Evolutionary conservation across 2,113 vertebrate species (phyloP), one percentile per base, ranked within the genome.

Genomic region (Noctilio leporinus): DNA sequence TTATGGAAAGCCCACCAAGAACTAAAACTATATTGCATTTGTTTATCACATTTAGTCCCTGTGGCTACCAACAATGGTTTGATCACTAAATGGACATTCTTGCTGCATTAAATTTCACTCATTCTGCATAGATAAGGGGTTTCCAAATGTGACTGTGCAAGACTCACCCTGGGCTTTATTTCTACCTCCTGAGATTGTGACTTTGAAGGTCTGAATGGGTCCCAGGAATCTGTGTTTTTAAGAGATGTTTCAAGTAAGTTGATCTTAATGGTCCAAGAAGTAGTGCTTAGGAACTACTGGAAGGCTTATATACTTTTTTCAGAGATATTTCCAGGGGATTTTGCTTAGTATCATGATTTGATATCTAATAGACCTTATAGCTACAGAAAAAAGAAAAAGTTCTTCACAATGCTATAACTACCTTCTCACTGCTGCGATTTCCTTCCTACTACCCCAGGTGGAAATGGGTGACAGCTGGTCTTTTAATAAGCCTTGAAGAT

Each of bases 401-500:
- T 86, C 51, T 95, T 93, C 7, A 81, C 86, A 89, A 72, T 64
- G 65, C 11, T 73, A 30, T 70, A 53, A 91, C 83, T 87, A 77
- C 89, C 93, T 93, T 94, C 92, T 97, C 86, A 72, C 1, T 33
- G 15, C 53, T 90, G 55, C 43, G 70, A 77, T 96, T 97, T 95
- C 77, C 38, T 94, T 62, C 72, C 43, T 86, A 40, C 59, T 64
- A 67, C 53, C n/a, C 59, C 0, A 0, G 11, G 24, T 92, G 49
- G 76, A 94, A 95, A 94, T 92, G 65, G 59, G 17, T 78, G 96
- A 89, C 78, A 97, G 76, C 89, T 97, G 93, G 65, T 92, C 80
- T 88, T 97, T 97, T 94, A 97, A 96, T 96, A 97, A 94, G 70
- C 78, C 59, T 96, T 96, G 87, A 93, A 93, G 80, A 96, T 93